Evolutionary conservation across 2,113 vertebrate species (phyloP).

Genomic region (Chrysemys picta): DNA sequence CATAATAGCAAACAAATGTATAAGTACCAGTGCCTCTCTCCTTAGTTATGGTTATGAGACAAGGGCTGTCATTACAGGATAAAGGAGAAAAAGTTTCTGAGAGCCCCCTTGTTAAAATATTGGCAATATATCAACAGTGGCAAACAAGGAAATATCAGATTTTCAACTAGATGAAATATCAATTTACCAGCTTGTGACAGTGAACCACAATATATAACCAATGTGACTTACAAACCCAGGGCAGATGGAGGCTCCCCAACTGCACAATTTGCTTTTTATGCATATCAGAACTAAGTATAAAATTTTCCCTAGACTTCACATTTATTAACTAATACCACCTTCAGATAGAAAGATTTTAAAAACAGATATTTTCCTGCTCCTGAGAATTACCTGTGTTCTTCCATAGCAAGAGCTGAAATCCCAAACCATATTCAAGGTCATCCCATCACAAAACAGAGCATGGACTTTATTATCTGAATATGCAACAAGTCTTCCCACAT

Average conservation of each 20-base stretch:
- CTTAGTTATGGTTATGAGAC: not conserved
- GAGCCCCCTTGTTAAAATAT: not conserved
- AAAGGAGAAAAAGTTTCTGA: not conserved
- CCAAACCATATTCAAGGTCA: conserved; percentile 78
- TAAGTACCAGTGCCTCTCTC: not conserved
- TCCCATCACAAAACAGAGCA: conserved; percentile 75
- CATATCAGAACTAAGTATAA: not conserved
- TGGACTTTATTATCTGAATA: conserved; percentile 80
- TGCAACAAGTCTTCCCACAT: conserved; percentile 70
- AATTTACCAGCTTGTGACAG: not conserved
- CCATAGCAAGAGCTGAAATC: conserved; percentile 60
- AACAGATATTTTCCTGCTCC: not conserved
- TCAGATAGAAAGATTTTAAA: not conserved
- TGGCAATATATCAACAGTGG: not conserved
- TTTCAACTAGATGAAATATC: not conserved
- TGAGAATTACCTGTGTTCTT: conserved; percentile 63
- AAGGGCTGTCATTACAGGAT: not conserved
- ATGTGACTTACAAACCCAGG: not conserved
- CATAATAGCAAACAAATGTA: not conserved
- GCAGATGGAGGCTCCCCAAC: not conserved
- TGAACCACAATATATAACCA: not conserved
- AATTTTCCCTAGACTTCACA: fast-evolving
- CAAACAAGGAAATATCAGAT: fast-evolving
- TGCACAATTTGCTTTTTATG: not conserved
- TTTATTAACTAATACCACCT: not conserved